Base-by-base conservation (phyloP, 2,797 vertebrate species). In the Myotis findleyi region DNA sequence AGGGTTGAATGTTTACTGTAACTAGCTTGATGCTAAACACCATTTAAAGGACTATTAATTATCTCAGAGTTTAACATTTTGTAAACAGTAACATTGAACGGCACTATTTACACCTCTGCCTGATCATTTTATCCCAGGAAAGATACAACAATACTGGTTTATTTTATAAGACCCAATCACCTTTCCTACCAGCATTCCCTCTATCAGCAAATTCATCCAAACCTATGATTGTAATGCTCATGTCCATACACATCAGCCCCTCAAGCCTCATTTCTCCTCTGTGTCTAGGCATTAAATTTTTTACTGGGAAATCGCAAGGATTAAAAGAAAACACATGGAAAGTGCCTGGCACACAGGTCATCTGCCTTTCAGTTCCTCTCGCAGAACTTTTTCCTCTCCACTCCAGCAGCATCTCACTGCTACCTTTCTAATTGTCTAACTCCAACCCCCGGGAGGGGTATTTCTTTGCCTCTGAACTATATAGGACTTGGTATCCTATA, bases 21-120 rank as follows among this genome's bases (percentile, higher is more conserved):
- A 84, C 12, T 30, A 91, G 87, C 44, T 92, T 86, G 23, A 96
- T 76, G 79, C 89, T 71, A 86, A 87, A 27, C n/a, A 87, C 59
- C 53, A 94, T 38, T 91, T 86, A 87, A 92, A 89, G 51, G 51
- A 82, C 66, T 53, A 44, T 77, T 81, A 68, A 84, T 91, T 64
- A 80, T 21, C 16, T 84, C 62, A 64, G 38, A 80, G 36, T 64
- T 84, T 72, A 83, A 80, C 16, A 53, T 79, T 89, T 86, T 79
- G 2, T 86, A 79, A 95, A 82, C 5, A 76, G 41, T 51, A 7
- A 82, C 72, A 85, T 0, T 82, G 62, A 88, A 55, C 47, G 87
- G 12, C 25, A 59, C 44, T 82, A 71, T 30, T 69, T 93, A 94
- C 18, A 72, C 12, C 13, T 49, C 53, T 89, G 30, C 27, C 44